These are phyloP conservation scores for Apodemus agrarius DNA, from an alignment of 2,797 vertebrate species.

Conservation along the genomic window DNA sequence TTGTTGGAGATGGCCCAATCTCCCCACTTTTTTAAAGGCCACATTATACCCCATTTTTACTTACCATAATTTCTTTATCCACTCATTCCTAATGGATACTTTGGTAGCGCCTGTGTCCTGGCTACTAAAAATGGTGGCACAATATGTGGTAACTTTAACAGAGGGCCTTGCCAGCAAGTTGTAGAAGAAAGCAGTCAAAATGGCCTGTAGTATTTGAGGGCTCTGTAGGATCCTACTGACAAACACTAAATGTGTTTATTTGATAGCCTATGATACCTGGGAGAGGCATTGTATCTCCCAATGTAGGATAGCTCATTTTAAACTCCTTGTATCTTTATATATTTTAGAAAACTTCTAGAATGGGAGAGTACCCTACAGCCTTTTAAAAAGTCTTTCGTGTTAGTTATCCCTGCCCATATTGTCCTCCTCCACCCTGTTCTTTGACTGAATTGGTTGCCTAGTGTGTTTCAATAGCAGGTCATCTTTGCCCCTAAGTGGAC, in stretches of 20 bases:
- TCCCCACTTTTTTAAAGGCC: not conserved
- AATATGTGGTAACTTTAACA: not conserved
- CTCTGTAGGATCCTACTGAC: not conserved
- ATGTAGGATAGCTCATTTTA: not conserved
- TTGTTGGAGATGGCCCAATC: not conserved
- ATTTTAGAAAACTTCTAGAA: not conserved
- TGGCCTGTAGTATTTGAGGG: not conserved
- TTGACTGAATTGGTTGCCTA: not conserved
- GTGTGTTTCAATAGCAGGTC: not conserved
- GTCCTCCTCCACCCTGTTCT: not conserved
- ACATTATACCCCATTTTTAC: not conserved
- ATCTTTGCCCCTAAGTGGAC: not conserved
- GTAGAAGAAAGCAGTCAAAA: not conserved
- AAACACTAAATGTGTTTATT: not conserved
- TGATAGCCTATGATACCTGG: not conserved
- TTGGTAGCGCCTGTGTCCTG: not conserved
- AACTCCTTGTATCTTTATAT: not conserved
- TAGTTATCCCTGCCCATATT: not conserved
- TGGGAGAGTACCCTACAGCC: not conserved
- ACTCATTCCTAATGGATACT: not conserved
- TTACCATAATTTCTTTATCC: not conserved
- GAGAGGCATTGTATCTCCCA: not conserved
- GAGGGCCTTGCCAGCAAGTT: not conserved
- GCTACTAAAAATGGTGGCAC: not conserved
- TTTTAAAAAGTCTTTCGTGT: not conserved